A percentile compares a stretch with the other conserved stretches of the same genome.
phyloP scores from a whole-genome alignment of 2,113 vertebrate genomes.

The Xiphias gladius region DNA sequence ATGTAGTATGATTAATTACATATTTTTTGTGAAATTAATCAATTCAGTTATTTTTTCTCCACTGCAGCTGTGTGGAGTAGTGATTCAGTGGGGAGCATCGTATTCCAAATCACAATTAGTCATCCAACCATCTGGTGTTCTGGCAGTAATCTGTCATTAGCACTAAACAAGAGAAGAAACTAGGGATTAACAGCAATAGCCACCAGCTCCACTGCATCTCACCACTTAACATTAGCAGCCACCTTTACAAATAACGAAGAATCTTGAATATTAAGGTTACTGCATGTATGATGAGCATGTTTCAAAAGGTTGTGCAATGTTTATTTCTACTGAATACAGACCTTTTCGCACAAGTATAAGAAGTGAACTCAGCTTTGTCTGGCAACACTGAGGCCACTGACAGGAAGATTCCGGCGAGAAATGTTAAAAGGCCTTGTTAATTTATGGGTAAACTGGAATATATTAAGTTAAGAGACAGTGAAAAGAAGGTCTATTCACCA shows the following conservation, averaged over 20 bases:
- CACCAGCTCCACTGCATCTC: constrained; percentile 12
- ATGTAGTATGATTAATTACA: not conserved
- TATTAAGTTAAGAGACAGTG: not conserved
- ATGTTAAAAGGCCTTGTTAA: not conserved
- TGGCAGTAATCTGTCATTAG: constrained; percentile 44
- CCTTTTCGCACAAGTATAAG: not conserved
- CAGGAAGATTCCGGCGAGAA: not conserved
- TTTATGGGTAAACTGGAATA: constrained; percentile 14
- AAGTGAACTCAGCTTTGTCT: not conserved
- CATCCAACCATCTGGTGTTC: constrained; percentile 33
- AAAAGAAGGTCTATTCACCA: constrained; percentile 4
- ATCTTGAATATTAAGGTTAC: not conserved
- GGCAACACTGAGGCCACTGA: constrained; percentile 13
- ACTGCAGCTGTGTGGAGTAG: constrained; percentile 24
- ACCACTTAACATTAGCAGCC: constrained; percentile 22
- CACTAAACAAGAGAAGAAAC: constrained; percentile 19
- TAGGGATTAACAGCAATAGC: constrained; percentile 8
- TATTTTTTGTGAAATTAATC: not conserved
- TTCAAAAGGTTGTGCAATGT: not conserved
- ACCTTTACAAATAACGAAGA: constrained; percentile 14
- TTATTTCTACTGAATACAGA: not conserved
- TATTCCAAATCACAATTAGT: constrained; percentile 33
- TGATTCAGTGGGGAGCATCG: constrained; percentile 3
- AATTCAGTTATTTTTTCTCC: not conserved
- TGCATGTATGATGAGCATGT: not conserved